Conservation (phyloP, 2,797 vertebrate genomes). For the Sciurus vulgaris region DNA sequence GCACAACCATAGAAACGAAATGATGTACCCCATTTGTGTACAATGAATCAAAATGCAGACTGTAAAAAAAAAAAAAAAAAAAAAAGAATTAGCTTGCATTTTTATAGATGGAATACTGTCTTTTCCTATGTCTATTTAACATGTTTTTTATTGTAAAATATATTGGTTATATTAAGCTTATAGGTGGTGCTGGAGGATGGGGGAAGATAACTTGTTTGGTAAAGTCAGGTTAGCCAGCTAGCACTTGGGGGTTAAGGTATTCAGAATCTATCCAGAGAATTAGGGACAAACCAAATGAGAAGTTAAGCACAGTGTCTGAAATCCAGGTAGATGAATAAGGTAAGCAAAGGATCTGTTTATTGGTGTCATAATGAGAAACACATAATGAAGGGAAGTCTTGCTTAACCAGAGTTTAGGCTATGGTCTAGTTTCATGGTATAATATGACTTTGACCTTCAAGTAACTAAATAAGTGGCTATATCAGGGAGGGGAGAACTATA, state of each 20-base stretch:
- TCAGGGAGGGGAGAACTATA: not conserved
- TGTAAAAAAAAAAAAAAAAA: too few relatives aligned
- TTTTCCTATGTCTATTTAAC: not conserved
- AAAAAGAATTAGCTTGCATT: slow-evolving; percentile 54
- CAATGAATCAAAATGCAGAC: too few relatives aligned
- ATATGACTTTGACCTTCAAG: not conserved
- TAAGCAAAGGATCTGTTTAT: not conserved
- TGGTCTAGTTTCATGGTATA: not conserved
- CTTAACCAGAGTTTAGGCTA: not conserved
- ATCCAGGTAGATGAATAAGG: not conserved
- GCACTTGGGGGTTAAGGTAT: not conserved
- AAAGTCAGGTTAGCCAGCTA: not conserved
- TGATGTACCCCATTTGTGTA: too few relatives aligned
- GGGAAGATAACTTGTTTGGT: not conserved
- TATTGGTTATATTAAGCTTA: not conserved
- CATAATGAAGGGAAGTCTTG: slow-evolving; percentile 12
- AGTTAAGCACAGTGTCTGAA: not conserved
- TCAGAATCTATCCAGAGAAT: not conserved
- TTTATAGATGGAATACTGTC: slow-evolving; percentile 14
- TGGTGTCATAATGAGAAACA: not conserved
- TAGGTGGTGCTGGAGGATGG: slow-evolving; percentile 13
- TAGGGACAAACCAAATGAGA: not conserved
- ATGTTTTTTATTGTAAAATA: slow-evolving; percentile 46
- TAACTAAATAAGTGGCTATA: not conserved
- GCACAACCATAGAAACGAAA: too few relatives aligned